Conservation (phyloP, 1,140 invertebrate genomes). For the Ostrea edulis region DNA sequence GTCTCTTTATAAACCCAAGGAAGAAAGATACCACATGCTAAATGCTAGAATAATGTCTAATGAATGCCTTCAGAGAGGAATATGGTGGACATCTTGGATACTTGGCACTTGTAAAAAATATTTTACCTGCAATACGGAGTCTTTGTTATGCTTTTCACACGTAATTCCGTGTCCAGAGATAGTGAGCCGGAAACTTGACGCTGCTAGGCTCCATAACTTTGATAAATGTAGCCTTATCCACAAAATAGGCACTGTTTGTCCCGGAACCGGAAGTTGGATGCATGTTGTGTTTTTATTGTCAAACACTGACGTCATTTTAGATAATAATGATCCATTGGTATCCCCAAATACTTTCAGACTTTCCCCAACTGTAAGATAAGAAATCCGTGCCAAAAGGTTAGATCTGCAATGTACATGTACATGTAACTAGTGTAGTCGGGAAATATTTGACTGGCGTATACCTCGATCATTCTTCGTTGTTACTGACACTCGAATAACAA, state of each 20-base stretch:
- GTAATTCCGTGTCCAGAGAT: not conserved
- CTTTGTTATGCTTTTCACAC: not conserved
- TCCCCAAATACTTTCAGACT: not conserved
- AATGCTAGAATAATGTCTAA: not conserved
- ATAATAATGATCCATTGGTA: not conserved
- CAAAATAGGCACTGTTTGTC: not conserved
- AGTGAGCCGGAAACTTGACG: not conserved
- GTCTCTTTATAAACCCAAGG: not conserved
- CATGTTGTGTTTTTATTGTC: not conserved
- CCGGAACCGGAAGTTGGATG: not conserved
- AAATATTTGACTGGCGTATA: too few relatives aligned
- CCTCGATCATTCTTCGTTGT: too few relatives aligned
- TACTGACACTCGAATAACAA: too few relatives aligned
- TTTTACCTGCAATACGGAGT: not conserved
- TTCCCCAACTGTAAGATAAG: not conserved
- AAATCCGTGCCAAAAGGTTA: not conserved
- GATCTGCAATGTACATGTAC: too few relatives aligned
- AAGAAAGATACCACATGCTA: not conserved
- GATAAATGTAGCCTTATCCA: not conserved
- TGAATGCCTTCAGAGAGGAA: not conserved
- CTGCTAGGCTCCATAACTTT: not conserved
- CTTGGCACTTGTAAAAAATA: not conserved
- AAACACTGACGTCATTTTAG: not conserved
- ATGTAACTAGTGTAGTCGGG: too few relatives aligned
- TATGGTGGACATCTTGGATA: too few relatives aligned